Percentiles rank a stretch among this genome's conserved stretches.
These are phyloP conservation scores for Scomber scombrus DNA, from an alignment of 2,113 vertebrate genomes.

Conservation along the genomic window DNA sequence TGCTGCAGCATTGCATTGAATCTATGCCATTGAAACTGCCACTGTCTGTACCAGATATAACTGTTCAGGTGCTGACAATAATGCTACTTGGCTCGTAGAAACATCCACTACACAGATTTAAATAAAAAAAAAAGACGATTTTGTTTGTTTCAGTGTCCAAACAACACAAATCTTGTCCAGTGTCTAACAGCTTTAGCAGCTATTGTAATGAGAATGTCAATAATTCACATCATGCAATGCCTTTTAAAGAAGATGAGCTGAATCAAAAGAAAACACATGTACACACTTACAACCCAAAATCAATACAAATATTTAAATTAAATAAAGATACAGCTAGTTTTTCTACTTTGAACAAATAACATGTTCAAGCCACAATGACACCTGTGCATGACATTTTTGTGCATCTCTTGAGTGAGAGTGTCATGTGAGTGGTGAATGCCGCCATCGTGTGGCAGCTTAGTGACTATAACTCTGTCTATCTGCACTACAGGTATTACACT, in stretches of 20 bases:
- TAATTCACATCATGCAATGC: no score
- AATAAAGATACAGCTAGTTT: background rate
- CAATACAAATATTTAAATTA: background rate
- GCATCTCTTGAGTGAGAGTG: background rate
- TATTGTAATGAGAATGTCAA: no score
- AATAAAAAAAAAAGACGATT: background rate
- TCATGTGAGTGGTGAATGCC: constrained; percentile 17
- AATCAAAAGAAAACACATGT: background rate
- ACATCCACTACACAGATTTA: background rate
- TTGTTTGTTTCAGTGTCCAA: background rate
- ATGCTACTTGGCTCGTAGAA: background rate
- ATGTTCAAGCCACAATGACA: background rate
- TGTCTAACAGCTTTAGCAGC: no score
- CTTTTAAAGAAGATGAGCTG: no score
- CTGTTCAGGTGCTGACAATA: background rate
- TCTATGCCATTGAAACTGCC: background rate
- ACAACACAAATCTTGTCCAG: no score
- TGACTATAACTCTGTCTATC: constrained; percentile 6
- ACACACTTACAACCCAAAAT: no score
- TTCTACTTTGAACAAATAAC: background rate
- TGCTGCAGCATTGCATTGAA: no score
- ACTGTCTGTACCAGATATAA: background rate
- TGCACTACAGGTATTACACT: constrained; percentile 91
- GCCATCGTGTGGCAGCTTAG: constrained; percentile 76
- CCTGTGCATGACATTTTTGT: background rate